A percentile compares a stretch with the other conserved stretches of the same genome.
These are phyloP conservation scores for Polymixis flavicincta DNA, from an alignment of 2,888 invertebrate species.

Conservation along the genomic window DNA sequence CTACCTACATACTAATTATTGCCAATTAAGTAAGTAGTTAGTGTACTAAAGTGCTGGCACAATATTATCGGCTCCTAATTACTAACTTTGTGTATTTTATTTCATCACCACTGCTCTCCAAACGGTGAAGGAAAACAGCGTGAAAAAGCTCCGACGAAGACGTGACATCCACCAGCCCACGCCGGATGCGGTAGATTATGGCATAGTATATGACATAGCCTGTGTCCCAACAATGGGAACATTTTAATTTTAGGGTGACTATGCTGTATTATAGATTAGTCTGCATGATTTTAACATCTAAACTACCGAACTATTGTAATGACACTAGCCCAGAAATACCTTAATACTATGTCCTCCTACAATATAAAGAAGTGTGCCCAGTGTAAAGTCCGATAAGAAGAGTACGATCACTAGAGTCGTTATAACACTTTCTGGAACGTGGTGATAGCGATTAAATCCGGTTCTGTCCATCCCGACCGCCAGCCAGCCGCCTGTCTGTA, in stretches of 20 bases:
- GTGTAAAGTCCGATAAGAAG: conserved; percentile 20
- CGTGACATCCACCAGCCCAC: neutral
- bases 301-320: neutral
- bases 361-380: conserved; percentile 24
- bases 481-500: neutral
- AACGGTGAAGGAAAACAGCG: neutral
- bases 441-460: neutral
- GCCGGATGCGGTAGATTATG: neutral
- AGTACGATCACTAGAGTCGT: conserved; percentile 26
- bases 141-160: neutral
- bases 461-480: conserved; percentile 1
- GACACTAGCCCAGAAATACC: neutral
- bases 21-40: neutral
- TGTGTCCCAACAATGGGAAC: neutral
- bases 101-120: neutral
- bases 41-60: neutral
- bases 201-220: too few species aligned
- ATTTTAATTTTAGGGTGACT: neutral
- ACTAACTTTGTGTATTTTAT: neutral
- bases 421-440: conserved; percentile 8
- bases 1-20: neutral
- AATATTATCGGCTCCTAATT: too few species aligned
- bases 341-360: conserved; percentile 16
- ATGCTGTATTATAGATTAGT: neutral
- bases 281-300: neutral